Base-by-base conservation (phyloP, 1,140 invertebrate genomes). In the Drosophila pectinifera region DNA sequence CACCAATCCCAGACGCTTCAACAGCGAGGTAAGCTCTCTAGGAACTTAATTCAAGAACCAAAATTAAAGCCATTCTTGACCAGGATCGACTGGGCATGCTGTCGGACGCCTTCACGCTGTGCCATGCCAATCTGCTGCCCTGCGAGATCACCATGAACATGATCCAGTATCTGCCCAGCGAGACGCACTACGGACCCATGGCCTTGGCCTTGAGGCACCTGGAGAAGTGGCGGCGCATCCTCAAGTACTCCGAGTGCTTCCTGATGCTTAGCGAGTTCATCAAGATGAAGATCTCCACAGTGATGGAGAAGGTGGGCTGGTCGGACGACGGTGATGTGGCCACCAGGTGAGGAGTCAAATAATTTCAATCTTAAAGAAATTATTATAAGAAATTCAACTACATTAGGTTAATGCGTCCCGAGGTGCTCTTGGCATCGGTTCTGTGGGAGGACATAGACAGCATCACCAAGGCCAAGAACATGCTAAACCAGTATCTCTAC, bases 121-220 rank as follows among this genome's bases (percentile, higher is more conserved):
- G 95, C 90, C 95, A 96, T 84, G 95, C 95, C 2, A 96, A 96
- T 36, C 92, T 95, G 22, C 78, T 97, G 53, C 94, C 95, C 78
- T 94, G 95, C 14, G 93, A 94, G 4, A 93, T 96, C 28, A 96
- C 96, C 4, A 91, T 97, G 59, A 92, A 95, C 62, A 88, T 96
- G 53, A 94, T 95, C 0, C 92, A 95, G 51, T 97, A 97, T 92
- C 92, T 97, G n/a, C 90, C 94, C 13, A 94, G 94, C 10, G 96
- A 97, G 81, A 93, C 93, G 5, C 95, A 96, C 65, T 96, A 96
- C 78, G 95, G 96, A 14, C 96, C 96, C 1, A 96, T 96, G 95
- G 93, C 94, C 2, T 95, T 95, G 3, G 95, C 95, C 0, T 88
- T 96, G 1, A 92, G 94, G 20, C 96, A 96, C 91, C 92, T 97